A percentile compares a stretch with the other conserved stretches of the same genome.
Conservation (phyloP, 2,888 invertebrate species). For the Idaea dimidiata region DNA sequence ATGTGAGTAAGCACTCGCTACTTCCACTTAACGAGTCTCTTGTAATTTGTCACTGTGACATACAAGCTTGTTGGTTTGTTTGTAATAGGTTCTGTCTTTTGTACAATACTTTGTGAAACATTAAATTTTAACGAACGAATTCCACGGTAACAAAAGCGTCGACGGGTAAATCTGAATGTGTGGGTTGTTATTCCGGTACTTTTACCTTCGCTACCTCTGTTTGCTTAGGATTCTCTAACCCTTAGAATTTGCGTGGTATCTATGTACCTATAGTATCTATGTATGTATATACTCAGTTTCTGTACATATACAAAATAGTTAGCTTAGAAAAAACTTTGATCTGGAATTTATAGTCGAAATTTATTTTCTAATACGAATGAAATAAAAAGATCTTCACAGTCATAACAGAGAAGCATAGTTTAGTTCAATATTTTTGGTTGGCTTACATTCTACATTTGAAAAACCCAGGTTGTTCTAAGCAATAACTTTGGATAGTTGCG, state of each 20-base stretch:
- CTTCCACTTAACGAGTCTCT: conserved; percentile 25
- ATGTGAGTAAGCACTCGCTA: conserved; percentile 21
- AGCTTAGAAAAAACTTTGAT: too few relatives aligned
- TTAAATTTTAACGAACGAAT: conserved; percentile 12
- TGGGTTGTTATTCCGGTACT: conserved; percentile 16
- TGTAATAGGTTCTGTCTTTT: conserved; percentile 1
- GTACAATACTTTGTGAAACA: conserved; percentile 1
- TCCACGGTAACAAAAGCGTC: conserved; percentile 12
- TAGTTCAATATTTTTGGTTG: too few relatives aligned
- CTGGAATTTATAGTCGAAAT: too few relatives aligned
- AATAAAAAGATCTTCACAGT: too few relatives aligned
- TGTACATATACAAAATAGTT: conserved; percentile 15
- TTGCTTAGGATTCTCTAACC: conserved; percentile 41
- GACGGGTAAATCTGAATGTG: conserved; percentile 1
- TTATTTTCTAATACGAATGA: too few relatives aligned
- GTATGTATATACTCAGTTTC: conserved; percentile 25
- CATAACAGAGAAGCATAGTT: too few relatives aligned
- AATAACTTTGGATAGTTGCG: too few relatives aligned
- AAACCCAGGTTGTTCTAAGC: too few relatives aligned
- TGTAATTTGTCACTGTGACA: conserved; percentile 28
- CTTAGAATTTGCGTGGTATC: conserved; percentile 20
- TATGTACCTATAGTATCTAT: conserved; percentile 17
- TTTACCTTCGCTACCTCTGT: conserved; percentile 26
- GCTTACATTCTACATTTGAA: too few relatives aligned
- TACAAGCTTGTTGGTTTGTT: conserved; percentile 10